Conservation (phyloP, 2,888 invertebrate species). For the Pyrrhosoma nymphula region DNA sequence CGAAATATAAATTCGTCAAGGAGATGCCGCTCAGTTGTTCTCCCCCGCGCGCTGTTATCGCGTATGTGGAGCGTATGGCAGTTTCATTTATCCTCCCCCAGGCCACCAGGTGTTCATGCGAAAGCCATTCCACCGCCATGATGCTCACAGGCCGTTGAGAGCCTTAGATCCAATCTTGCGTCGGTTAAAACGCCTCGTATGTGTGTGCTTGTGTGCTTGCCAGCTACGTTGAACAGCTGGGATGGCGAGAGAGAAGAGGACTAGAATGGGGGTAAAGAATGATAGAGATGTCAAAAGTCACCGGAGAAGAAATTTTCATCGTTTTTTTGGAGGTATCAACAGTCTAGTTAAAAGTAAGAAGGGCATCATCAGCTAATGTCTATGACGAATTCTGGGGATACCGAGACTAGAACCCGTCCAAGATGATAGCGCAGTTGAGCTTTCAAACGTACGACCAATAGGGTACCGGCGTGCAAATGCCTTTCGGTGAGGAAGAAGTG, state of each 20-base stretch:
- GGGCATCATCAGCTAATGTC: no score
- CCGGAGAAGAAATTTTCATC: background rate
- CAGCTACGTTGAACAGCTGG: background rate
- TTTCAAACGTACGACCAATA: no score
- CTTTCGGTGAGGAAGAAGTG: no score
- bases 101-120: background rate
- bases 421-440: no score
- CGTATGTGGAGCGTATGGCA: background rate
- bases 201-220: no score
- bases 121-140: conserved; percentile 1
- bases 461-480: no score
- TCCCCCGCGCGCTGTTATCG: background rate
- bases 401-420: no score
- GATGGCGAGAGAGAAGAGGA: background rate
- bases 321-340: background rate
- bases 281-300: background rate
- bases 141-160: background rate
- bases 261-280: background rate
- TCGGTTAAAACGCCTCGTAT: background rate
- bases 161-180: background rate
- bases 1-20: conserved; percentile 3
- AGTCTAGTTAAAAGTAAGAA: background rate
- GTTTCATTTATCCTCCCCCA: background rate
- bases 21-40: background rate
- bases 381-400: no score